phyloP scores from a whole-genome alignment of 2,888 invertebrate genomes.

The Polydrusus cervinus region DNA sequence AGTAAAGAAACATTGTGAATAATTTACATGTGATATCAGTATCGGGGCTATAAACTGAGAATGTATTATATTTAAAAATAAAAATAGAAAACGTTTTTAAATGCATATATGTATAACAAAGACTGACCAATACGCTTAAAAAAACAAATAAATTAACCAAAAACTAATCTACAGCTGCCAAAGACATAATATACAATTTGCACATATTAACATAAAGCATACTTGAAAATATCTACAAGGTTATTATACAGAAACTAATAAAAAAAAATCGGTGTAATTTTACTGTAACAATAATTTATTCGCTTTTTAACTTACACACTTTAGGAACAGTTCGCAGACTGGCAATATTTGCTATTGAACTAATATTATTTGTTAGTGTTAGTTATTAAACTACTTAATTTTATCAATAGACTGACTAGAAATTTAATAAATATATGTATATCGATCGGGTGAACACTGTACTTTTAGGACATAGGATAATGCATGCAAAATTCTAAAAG shows the following conservation, averaged over 20 bases:
- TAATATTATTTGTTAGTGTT: neutral
- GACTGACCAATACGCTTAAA: neutral
- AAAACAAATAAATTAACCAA: neutral
- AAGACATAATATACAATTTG: neutral
- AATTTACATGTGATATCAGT: no score
- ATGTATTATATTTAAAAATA: no score
- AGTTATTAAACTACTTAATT: neutral
- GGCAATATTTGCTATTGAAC: constrained; percentile 22
- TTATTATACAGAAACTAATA: constrained; percentile 1
- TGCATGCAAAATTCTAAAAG: no score
- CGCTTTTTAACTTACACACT: neutral
- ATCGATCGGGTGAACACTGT: no score
- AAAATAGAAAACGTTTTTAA: no score
- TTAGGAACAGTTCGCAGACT: constrained; percentile 15
- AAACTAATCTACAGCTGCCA: neutral
- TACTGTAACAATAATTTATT: constrained; percentile 8
- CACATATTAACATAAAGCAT: neutral
- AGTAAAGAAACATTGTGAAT: no score
- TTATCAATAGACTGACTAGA: constrained; percentile 6
- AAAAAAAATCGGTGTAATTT: constrained; percentile 6
- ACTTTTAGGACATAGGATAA: no score
- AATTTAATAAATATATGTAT: neutral
- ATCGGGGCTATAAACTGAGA: no score
- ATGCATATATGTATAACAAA: no score
- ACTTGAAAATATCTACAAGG: constrained; percentile 1